Percentiles rank a stretch among this genome's conserved stretches.
Conservation (phyloP, 2,797 vertebrate genomes). For the Myotis vivesi region DNA sequence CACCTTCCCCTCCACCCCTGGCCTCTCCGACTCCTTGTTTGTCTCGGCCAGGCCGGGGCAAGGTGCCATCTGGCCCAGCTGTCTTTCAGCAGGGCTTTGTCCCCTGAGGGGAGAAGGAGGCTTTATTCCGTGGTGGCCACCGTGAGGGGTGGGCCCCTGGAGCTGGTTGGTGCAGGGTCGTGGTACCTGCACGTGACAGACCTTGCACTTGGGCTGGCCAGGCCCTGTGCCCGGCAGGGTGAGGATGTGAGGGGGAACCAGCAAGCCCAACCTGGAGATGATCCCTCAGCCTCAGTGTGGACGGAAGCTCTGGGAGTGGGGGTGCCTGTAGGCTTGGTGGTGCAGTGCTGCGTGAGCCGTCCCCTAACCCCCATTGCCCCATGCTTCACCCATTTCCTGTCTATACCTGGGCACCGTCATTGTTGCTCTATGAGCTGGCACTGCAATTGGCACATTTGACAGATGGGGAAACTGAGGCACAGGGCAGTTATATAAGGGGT, state of each 20-base stretch:
- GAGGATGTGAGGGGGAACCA: fast-evolving
- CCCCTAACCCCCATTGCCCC: background rate
- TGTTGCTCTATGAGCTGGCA: fast-evolving
- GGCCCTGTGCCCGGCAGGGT: fast-evolving
- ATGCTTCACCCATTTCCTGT: background rate
- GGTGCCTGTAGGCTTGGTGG: fast-evolving
- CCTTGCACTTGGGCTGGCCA: fast-evolving
- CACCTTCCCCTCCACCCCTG: fast-evolving
- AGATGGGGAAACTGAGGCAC: background rate
- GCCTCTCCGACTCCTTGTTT: background rate
- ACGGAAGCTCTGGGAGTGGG: fast-evolving
- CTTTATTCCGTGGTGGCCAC: background rate
- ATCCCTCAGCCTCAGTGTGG: fast-evolving
- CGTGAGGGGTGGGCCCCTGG: background rate
- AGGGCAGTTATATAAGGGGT: background rate
- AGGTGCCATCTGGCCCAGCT: constrained; percentile 44
- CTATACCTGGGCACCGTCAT: fast-evolving
- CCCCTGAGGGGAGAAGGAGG: background rate
- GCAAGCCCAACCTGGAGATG: fast-evolving
- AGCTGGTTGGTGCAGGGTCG: too few relatives aligned
- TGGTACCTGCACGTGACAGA: fast-evolving
- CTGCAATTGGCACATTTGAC: fast-evolving
- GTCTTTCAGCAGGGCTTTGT: constrained; percentile 38
- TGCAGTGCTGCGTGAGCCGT: fast-evolving
- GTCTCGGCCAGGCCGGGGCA: background rate